These are phyloP conservation scores for Eleutherodactylus coqui DNA, from an alignment of 2,797 vertebrate genomes.

Conservation along the genomic window DNA sequence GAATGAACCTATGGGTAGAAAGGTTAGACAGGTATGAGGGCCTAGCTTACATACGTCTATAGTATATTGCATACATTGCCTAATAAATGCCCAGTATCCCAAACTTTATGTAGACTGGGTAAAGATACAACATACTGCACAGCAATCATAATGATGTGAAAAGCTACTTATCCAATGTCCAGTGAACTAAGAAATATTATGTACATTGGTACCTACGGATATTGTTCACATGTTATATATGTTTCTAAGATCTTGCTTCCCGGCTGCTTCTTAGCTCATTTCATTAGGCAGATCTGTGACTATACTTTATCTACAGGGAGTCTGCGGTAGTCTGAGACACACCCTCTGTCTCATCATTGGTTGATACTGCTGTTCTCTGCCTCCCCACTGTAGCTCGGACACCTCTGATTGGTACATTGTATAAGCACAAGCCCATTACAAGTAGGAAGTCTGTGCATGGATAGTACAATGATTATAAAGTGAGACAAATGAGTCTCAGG, in stretches of 20 bases:
- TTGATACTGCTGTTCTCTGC: no score
- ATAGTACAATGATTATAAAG: not conserved
- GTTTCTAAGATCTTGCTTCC: no score
- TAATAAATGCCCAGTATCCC: not conserved
- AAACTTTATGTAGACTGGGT: no score
- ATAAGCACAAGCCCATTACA: not conserved
- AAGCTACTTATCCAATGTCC: not conserved
- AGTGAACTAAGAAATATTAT: not conserved
- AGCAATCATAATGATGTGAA: not conserved
- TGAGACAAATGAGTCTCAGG: not conserved
- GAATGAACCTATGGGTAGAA: slow-evolving; percentile 73
- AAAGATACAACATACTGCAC: not conserved
- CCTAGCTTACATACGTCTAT: not conserved
- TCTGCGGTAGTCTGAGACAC: no score
- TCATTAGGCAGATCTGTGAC: no score
- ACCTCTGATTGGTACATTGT: not conserved
- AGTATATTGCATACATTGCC: not conserved
- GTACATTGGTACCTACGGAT: not conserved
- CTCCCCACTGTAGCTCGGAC: not conserved
- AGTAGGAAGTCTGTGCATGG: not conserved
- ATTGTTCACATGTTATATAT: no score
- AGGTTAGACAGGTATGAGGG: not conserved
- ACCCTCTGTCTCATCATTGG: no score
- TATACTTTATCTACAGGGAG: no score
- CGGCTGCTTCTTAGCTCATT: no score